A percentile compares a stretch with the other conserved stretches of the same genome.
phyloP scores from a whole-genome alignment of 2,888 invertebrate genomes.

The Mesorhabditis belari region DNA sequence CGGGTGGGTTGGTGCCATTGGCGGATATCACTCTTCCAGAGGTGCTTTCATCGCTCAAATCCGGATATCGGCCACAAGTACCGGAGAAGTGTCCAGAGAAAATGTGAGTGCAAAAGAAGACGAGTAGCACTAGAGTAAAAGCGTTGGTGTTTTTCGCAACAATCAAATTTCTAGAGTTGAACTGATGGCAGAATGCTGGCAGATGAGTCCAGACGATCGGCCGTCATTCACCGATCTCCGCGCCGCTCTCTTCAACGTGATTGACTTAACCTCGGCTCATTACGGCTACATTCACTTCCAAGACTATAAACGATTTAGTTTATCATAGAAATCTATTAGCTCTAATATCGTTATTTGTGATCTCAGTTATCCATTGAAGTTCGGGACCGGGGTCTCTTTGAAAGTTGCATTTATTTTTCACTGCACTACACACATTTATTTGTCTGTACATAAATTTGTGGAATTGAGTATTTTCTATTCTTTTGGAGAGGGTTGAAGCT shows the following conservation, averaged over 20 bases:
- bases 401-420: no score
- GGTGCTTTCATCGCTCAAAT: background rate
- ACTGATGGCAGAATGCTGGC: background rate
- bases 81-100: background rate
- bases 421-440: no score
- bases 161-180: background rate
- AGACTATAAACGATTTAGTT: background rate
- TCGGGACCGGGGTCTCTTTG: no score
- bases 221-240: background rate
- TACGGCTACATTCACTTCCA: background rate
- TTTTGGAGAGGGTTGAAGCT: no score
- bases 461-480: no score
- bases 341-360: no score
- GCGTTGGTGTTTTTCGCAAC: no score
- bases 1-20: background rate
- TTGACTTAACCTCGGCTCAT: background rate
- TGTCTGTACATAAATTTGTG: no score
- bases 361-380: no score
- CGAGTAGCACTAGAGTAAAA: no score
- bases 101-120: background rate
- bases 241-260: background rate
- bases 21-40: background rate
- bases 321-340: no score
- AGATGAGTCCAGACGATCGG: background rate
- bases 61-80: background rate